These are phyloP conservation scores for Microplitis deprimator DNA, from an alignment of 2,888 invertebrate genomes.

Conservation along the genomic window DNA sequence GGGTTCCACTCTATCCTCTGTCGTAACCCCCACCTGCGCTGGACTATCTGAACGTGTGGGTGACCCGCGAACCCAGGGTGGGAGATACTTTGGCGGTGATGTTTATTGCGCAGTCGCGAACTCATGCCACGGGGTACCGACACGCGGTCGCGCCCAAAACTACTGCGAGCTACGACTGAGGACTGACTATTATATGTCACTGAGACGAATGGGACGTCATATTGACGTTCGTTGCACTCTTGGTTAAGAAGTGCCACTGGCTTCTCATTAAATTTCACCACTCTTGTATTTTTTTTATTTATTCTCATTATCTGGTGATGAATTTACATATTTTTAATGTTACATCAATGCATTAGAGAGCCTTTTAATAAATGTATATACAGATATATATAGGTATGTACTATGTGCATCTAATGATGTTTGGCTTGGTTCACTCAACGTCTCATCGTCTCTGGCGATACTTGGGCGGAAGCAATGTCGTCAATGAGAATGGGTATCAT, in stretches of 20 bases:
- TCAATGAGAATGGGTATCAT: conserved; percentile 1
- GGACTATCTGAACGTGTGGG: neutral
- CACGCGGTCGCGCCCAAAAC: conserved; percentile 43
- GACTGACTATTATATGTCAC: conserved; percentile 1
- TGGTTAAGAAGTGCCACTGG: conserved; percentile 26
- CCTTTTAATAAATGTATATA: too few species aligned
- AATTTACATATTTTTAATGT: neutral
- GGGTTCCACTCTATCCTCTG: neutral
- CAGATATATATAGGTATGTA: neutral
- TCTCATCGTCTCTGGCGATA: neutral
- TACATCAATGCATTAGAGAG: too few species aligned
- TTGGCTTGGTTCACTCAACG: neutral
- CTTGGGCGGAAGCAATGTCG: neutral
- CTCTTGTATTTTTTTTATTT: neutral
- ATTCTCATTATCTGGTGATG: neutral
- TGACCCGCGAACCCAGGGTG: neutral
- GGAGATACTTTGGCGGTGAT: neutral
- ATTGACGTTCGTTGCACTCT: conserved; percentile 40
- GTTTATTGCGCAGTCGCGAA: conserved; percentile 33
- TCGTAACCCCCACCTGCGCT: neutral
- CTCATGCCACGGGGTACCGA: conserved; percentile 21
- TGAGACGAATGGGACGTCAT: conserved; percentile 22
- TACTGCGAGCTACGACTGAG: conserved; percentile 12
- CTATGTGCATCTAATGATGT: neutral
- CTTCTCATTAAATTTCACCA: neutral